These are phyloP conservation scores for Lycaena phlaeas DNA, from an alignment of 2,888 invertebrate species.

Conservation along the genomic window DNA sequence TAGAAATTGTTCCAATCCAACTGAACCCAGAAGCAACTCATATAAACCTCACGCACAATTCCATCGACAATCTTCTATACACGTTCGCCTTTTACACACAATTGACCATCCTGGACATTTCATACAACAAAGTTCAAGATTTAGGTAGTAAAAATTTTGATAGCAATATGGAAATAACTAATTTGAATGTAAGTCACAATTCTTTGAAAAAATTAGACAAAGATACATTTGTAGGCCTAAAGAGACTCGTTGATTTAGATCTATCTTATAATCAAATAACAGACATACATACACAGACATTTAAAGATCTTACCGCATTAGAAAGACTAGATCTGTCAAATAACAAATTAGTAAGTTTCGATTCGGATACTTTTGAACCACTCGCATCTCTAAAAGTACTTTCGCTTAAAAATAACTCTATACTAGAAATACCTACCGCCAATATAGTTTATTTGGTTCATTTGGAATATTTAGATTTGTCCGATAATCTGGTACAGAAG, in stretches of 20 bases:
- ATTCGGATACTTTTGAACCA: conserved; percentile 79
- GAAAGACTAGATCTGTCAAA: conserved; percentile 82
- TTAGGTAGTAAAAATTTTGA: conserved; percentile 88
- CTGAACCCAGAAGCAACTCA: conserved; percentile 89
- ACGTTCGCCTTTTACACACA: conserved; percentile 86
- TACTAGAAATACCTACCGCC: conserved; percentile 81
- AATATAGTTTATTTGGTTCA: conserved; percentile 78
- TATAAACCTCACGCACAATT: conserved; percentile 88
- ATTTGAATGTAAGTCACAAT: conserved; percentile 85
- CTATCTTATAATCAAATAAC: conserved; percentile 85
- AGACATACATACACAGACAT: conserved; percentile 81
- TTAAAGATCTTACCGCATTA: conserved; percentile 82
- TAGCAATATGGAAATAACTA: conserved; percentile 80
- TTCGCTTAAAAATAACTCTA: conserved; percentile 83
- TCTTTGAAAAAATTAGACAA: conserved; percentile 79
- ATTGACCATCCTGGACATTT: conserved; percentile 85
- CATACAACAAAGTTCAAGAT: conserved; percentile 84
- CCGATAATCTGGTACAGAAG: conserved; percentile 83
- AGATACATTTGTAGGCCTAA: conserved; percentile 83
- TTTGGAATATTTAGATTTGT: conserved; percentile 82
- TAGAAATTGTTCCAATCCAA: conserved; percentile 91
- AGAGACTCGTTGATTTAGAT: conserved; percentile 77
- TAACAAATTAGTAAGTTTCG: conserved; percentile 82
- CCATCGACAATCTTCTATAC: conserved; percentile 83
- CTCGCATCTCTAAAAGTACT: conserved; percentile 80